Percentiles rank a stretch among this genome's conserved stretches.
Evolutionary conservation across 2,797 vertebrate genomes (phyloP).

Genomic region (Chaetodon trifasciatus): DNA sequence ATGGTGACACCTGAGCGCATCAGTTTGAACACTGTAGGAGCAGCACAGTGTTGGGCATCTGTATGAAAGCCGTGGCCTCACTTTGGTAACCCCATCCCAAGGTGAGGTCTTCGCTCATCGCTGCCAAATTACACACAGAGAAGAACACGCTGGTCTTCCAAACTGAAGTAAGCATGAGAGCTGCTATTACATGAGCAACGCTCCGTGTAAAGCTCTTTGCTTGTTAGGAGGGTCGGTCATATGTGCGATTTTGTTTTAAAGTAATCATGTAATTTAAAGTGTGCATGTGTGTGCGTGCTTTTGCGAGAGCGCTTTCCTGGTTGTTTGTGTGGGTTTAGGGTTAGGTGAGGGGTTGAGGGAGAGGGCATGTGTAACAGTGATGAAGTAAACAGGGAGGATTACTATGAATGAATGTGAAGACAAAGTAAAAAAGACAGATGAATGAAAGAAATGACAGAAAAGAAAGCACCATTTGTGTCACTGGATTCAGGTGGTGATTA

Average conservation of each 20-base stretch:
- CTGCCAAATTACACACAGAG: conserved; percentile 57
- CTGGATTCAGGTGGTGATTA: not conserved
- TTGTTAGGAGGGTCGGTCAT: conserved; percentile 59
- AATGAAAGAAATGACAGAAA: conserved; percentile 37
- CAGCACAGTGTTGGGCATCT: not conserved
- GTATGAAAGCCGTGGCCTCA: conserved; percentile 10
- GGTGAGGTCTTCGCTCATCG: conserved; percentile 56
- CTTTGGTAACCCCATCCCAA: conserved; percentile 58
- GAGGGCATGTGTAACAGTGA: not conserved
- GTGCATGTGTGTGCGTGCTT: conserved; percentile 16
- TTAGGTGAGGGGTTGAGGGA: not conserved
- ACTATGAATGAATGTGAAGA: conserved; percentile 6
- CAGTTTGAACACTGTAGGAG: not conserved
- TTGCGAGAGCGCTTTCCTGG: conserved; percentile 34
- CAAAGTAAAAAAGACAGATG: conserved; percentile 2
- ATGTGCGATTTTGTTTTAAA: conserved; percentile 74
- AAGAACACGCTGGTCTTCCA: conserved; percentile 48
- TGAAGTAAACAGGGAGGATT: not conserved
- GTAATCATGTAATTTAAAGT: conserved; percentile 75
- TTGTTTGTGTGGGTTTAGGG: conserved; percentile 35
- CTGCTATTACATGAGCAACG: conserved; percentile 66
- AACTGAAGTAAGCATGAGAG: conserved; percentile 62
- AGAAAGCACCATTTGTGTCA: not conserved
- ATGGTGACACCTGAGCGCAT: conserved; percentile 23
- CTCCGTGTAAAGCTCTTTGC: conserved; percentile 62